phyloP scores from a whole-genome alignment of 2,888 invertebrate genomes.

The Drosophila fulvimacula region DNA sequence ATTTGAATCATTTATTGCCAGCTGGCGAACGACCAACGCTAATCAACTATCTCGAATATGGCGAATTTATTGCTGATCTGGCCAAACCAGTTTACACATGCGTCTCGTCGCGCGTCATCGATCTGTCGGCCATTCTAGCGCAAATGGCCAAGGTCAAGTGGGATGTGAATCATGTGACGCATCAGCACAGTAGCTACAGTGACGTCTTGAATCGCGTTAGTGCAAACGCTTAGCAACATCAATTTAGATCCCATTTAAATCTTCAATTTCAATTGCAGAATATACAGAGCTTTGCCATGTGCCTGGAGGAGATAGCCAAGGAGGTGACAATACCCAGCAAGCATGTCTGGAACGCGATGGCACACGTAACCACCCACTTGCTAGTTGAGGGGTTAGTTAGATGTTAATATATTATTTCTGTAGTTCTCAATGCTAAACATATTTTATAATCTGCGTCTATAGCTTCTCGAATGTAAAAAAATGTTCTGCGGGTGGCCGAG shows the following conservation, averaged over 20 bases:
- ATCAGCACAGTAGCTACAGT: slow-evolving; percentile 96
- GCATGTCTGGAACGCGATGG: slow-evolving; percentile 94
- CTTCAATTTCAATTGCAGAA: slow-evolving; percentile 66
- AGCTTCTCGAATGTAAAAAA: slow-evolving; percentile 95
- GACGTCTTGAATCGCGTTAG: slow-evolving; percentile 89
- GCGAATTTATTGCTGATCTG: slow-evolving; percentile 87
- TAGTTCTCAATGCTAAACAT: background rate
- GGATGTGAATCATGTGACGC: slow-evolving; percentile 97
- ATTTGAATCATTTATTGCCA: slow-evolving; percentile 93
- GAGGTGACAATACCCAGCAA: slow-evolving; percentile 90
- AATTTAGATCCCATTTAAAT: background rate
- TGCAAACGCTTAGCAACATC: slow-evolving; percentile 10
- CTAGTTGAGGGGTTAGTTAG: slow-evolving; percentile 93
- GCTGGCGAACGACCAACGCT: slow-evolving; percentile 89
- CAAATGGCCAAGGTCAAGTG: slow-evolving; percentile 97
- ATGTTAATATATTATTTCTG: background rate
- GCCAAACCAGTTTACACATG: slow-evolving; percentile 94
- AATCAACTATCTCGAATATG: slow-evolving; percentile 87
- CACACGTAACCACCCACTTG: slow-evolving; percentile 93
- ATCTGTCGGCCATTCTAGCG: slow-evolving; percentile 90
- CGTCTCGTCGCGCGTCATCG: slow-evolving; percentile 92
- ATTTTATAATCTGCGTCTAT: background rate
- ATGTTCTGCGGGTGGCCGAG: slow-evolving; percentile 98
- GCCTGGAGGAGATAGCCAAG: slow-evolving; percentile 90
- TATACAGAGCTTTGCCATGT: slow-evolving; percentile 90